A percentile compares a stretch with the other conserved stretches of the same genome.
phyloP scores from a whole-genome alignment of 2,888 invertebrate species.

The Ligdia adustata region DNA sequence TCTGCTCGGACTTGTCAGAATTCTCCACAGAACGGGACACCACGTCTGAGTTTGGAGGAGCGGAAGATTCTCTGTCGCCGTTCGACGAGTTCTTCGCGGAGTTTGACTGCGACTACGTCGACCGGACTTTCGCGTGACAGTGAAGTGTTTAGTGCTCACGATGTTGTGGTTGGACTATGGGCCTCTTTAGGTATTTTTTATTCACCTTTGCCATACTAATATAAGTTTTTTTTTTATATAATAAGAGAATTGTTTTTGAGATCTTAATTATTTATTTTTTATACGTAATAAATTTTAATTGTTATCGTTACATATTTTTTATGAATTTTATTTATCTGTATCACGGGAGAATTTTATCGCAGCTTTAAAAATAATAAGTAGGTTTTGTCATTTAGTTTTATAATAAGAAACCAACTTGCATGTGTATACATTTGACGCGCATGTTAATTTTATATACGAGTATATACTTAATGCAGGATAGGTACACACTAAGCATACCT shows the following conservation, averaged over 20 bases:
- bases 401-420: too few relatives aligned
- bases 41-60: conserved; percentile 67
- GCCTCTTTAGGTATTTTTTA: conserved; percentile 64
- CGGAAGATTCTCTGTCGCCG: conserved; percentile 83
- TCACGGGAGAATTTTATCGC: too few relatives aligned
- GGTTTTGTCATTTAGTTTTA: too few relatives aligned
- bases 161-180: conserved; percentile 57
- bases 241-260: conserved; percentile 63
- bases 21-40: conserved; percentile 76
- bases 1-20: conserved; percentile 82
- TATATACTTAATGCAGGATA: too few relatives aligned
- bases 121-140: conserved; percentile 78
- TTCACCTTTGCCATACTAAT: conserved; percentile 75
- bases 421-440: too few relatives aligned
- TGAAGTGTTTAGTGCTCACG: too few relatives aligned
- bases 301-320: conserved; percentile 64
- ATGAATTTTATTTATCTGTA: conserved; percentile 44
- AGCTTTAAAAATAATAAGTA: too few relatives aligned
- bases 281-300: conserved; percentile 74
- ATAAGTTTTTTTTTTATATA: conserved; percentile 67
- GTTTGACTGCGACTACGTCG: conserved; percentile 77
- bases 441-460: too few relatives aligned
- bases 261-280: conserved; percentile 61
- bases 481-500: too few relatives aligned
- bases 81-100: conserved; percentile 83